Evolutionary conservation across 2,888 invertebrate genomes (phyloP), one percentile per base, ranked within the genome.

Genomic region (Tortrix viridana): DNA sequence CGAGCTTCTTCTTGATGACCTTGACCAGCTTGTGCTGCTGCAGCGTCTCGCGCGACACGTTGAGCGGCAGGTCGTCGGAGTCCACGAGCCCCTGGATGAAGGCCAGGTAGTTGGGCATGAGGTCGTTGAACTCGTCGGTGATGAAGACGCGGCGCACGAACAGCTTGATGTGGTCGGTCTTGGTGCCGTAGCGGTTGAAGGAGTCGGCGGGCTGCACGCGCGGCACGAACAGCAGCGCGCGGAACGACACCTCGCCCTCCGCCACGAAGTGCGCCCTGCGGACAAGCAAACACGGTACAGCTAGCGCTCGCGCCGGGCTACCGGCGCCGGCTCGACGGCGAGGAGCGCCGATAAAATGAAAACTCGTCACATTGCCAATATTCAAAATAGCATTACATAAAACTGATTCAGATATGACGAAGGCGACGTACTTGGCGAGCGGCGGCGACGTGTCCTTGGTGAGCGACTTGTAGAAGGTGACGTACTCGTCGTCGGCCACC

Each of bases 231-330:
- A 99, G 93, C 69, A 99, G 94, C 63, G 99, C 97, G 86, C 98
- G 99, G 93, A 99, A 99, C 6, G 98, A 98, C 6, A 99, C 99
- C 93, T 99, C 99, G 68, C 99, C 99, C 92, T 99, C 99, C 22
- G 99, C 99, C 67, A 98, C 95, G 88, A 99, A 99, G 91, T 99
- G 99, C 5, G 96, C 96, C 82, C 83, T 80, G 80, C 63, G 12
- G 1, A 16, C 48, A 26, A 43, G 38, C 44, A 14, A 7, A 26
- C 38, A 0, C 43, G 94, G 1, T 46, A 43, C 47, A 18, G n/a
- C 19, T 23, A 46, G 20, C 26, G 22, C 32, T 22, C 54, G 0
- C 19, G 26, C 59, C 49, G 48, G 16, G 14, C 4, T 44, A 22
- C 46, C 7, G 53, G 22, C 5, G 14, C 20, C 9, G 20, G 16